Percentiles rank a stretch among this genome's conserved stretches.
These are phyloP conservation scores for Ophion ellenae DNA, from an alignment of 2,888 invertebrate genomes.

Conservation along the genomic window DNA sequence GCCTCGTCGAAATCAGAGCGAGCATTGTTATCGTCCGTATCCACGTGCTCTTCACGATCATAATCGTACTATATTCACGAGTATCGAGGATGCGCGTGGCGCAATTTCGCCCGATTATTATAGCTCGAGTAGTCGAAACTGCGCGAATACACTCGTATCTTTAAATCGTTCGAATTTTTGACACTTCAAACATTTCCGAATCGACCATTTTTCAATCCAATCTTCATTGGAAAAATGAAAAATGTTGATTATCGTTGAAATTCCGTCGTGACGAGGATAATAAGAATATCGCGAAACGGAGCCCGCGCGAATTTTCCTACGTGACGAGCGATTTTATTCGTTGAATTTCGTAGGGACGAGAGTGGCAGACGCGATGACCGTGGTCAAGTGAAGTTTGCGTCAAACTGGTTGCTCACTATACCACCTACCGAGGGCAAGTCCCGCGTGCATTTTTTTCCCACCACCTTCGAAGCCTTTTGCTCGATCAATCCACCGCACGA, in stretches of 20 bases:
- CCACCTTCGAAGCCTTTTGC: constrained; percentile 43
- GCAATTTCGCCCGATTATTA: not conserved
- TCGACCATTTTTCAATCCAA: not conserved
- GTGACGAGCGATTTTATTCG: not conserved
- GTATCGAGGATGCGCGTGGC: constrained; percentile 23
- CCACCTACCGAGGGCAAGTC: constrained; percentile 55
- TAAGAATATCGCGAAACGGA: not conserved
- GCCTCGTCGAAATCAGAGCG: constrained; percentile 50
- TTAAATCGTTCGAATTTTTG: not conserved
- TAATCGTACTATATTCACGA: constrained; percentile 45
- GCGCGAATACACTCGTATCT: not conserved
- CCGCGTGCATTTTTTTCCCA: constrained; percentile 47
- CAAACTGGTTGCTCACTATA: constrained; percentile 68
- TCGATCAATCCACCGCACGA: constrained; percentile 44
- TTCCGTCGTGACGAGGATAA: not conserved
- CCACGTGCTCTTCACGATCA: constrained; percentile 61
- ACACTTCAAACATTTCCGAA: not conserved
- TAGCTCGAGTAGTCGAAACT: not conserved
- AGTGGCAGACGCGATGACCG: constrained; percentile 35
- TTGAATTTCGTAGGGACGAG: not conserved
- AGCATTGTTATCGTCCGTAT: constrained; percentile 58
- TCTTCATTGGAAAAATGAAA: too few relatives aligned
- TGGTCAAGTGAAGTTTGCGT: constrained; percentile 63
- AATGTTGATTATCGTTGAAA: not conserved
- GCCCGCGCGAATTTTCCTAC: too few relatives aligned